phyloP scores from a whole-genome alignment of 1,140 invertebrate species.

The Neuroterus valhalla region DNA sequence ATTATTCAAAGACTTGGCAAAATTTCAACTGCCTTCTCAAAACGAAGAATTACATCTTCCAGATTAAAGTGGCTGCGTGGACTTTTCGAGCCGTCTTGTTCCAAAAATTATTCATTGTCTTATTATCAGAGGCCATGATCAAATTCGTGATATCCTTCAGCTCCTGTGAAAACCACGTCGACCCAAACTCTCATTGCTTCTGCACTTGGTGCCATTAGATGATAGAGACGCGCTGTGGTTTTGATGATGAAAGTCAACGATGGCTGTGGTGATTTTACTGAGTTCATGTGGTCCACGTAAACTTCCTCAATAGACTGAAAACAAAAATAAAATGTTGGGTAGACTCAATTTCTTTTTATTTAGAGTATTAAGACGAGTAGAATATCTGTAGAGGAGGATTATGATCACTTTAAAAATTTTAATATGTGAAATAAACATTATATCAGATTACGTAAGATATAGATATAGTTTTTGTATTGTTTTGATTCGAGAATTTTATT shows the following conservation, averaged over 20 bases:
- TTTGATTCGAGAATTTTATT: too few relatives aligned
- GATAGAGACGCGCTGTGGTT: conserved; percentile 91
- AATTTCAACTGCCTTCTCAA: not conserved
- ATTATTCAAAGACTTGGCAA: conserved; percentile 1
- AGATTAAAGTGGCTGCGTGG: not conserved
- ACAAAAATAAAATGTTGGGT: conserved; percentile 47
- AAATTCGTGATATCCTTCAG: conserved; percentile 88
- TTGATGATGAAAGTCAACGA: conserved; percentile 97
- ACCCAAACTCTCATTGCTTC: conserved; percentile 98
- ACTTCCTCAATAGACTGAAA: conserved; percentile 96
- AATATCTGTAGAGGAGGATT: too few relatives aligned
- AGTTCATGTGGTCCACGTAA: conserved; percentile 95
- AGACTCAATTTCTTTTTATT: conserved; percentile 26
- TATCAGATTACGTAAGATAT: too few relatives aligned
- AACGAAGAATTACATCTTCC: not conserved
- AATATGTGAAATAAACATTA: too few relatives aligned
- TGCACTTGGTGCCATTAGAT: conserved; percentile 93
- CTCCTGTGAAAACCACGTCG: conserved; percentile 94
- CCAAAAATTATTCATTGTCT: not conserved
- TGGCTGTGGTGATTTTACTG: conserved; percentile 92
- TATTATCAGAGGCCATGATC: conserved; percentile 73
- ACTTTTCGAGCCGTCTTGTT: not conserved
- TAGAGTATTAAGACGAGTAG: not conserved
- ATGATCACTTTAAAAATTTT: too few relatives aligned
- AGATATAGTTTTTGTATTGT: too few relatives aligned